phyloP scores from a whole-genome alignment of 2,888 invertebrate genomes.

The Synanthedon myopaeformis region DNA sequence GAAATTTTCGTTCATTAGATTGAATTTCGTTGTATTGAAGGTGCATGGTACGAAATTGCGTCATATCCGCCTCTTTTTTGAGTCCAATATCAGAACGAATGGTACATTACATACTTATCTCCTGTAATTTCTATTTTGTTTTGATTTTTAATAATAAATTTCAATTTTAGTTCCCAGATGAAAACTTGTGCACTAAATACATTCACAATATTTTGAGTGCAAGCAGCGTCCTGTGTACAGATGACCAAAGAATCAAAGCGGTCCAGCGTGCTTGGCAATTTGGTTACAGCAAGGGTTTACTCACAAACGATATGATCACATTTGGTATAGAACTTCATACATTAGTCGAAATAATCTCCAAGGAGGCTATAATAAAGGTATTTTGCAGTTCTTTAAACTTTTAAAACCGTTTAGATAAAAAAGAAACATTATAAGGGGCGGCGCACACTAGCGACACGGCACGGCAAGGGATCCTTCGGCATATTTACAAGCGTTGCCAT shows the following conservation, averaged over 20 bases:
- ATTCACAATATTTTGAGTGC: constrained; percentile 44
- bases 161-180: constrained; percentile 43
- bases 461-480: too few relatives aligned
- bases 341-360: constrained; percentile 31
- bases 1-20: too few relatives aligned
- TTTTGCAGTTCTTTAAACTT: background rate
- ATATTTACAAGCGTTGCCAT: too few relatives aligned
- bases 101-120: too few relatives aligned
- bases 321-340: constrained; percentile 53
- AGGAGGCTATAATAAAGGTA: constrained; percentile 42
- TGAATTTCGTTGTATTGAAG: too few relatives aligned
- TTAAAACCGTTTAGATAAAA: background rate
- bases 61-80: too few relatives aligned
- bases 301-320: constrained; percentile 48
- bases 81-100: too few relatives aligned
- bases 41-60: too few relatives aligned
- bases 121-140: too few relatives aligned
- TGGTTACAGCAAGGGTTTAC: constrained; percentile 43
- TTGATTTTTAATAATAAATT: too few relatives aligned
- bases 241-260: constrained; percentile 35
- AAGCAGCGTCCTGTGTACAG: constrained; percentile 31
- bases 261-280: constrained; percentile 54
- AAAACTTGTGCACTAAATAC: constrained; percentile 44
- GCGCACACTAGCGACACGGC: too few relatives aligned
- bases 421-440: too few relatives aligned